These are phyloP conservation scores for Grammomys dolichurus DNA, from an alignment of 2,113 vertebrate genomes.

Conservation along the genomic window DNA sequence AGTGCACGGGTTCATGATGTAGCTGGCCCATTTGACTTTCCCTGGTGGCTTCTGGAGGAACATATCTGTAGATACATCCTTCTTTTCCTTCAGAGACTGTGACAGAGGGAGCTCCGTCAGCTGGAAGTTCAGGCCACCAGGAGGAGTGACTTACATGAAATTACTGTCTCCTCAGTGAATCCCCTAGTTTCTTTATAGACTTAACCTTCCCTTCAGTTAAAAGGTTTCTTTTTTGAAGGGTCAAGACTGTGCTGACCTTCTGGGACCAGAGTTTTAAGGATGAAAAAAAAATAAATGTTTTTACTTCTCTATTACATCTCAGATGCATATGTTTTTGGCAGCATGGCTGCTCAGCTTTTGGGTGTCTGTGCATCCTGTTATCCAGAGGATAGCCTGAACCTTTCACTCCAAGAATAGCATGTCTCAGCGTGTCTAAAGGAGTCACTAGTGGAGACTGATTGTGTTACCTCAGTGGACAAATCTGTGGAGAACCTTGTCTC, in stretches of 20 bases:
- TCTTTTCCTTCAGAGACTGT: not conserved
- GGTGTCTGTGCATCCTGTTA: not conserved
- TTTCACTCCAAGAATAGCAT: not conserved
- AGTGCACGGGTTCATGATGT: not conserved
- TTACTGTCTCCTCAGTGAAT: not conserved
- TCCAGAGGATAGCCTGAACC: not conserved
- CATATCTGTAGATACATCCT: not conserved
- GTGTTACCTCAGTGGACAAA: not conserved
- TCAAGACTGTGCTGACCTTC: conserved; percentile 34
- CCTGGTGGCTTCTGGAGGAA: conserved; percentile 19
- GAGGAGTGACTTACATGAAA: not conserved
- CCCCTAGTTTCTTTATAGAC: conserved; percentile 51
- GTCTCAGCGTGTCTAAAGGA: not conserved
- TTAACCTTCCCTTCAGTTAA: conserved; percentile 52
- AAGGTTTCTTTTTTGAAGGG: conserved; percentile 42
- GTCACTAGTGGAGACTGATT: not conserved
- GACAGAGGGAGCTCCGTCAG: not conserved
- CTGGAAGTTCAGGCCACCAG: not conserved
- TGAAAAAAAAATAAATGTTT: conserved; percentile 75
- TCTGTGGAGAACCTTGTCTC: not conserved
- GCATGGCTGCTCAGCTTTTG: not conserved
- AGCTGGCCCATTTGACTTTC: not conserved
- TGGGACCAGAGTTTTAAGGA: conserved; percentile 77
- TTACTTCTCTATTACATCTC: conserved; percentile 79
- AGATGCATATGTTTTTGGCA: conserved; percentile 40